Conservation (phyloP, 2,888 invertebrate species). For the Rhagonycha fulva region DNA sequence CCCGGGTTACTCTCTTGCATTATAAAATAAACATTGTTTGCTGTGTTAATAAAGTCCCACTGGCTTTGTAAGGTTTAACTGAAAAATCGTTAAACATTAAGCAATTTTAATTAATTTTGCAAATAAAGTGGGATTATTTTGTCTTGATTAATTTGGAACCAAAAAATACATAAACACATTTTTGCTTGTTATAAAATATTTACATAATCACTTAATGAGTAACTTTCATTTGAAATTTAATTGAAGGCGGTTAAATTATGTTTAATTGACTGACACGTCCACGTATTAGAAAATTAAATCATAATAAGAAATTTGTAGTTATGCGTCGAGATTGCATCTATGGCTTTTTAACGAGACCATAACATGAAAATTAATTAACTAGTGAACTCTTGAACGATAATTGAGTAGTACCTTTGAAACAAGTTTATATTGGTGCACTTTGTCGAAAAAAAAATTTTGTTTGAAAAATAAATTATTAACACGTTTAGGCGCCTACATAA, state of each 20-base stretch:
- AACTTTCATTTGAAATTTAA: background rate
- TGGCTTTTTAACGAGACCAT: background rate
- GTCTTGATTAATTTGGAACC: background rate
- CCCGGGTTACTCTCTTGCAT: background rate
- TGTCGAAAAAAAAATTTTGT: background rate
- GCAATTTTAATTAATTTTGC: background rate
- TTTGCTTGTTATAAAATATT: background rate
- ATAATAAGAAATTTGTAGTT: slow-evolving; percentile 5
- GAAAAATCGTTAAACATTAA: background rate
- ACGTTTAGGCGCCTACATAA: background rate
- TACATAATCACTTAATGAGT: background rate
- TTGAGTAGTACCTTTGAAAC: background rate
- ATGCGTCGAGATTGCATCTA: background rate
- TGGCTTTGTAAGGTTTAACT: background rate
- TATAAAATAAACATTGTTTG: slow-evolving; percentile 3
- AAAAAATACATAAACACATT: background rate
- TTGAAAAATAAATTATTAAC: background rate
- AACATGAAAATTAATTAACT: background rate
- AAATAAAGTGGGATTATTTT: background rate
- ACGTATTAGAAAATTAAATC: slow-evolving; percentile 3
- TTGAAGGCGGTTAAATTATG: background rate
- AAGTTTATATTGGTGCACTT: background rate
- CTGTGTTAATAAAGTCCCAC: background rate
- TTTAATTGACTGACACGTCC: slow-evolving; percentile 1
- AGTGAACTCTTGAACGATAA: background rate